These are phyloP conservation scores for Acanthochromis polyacanthus DNA, from an alignment of 2,113 vertebrate species.

Conservation along the genomic window DNA sequence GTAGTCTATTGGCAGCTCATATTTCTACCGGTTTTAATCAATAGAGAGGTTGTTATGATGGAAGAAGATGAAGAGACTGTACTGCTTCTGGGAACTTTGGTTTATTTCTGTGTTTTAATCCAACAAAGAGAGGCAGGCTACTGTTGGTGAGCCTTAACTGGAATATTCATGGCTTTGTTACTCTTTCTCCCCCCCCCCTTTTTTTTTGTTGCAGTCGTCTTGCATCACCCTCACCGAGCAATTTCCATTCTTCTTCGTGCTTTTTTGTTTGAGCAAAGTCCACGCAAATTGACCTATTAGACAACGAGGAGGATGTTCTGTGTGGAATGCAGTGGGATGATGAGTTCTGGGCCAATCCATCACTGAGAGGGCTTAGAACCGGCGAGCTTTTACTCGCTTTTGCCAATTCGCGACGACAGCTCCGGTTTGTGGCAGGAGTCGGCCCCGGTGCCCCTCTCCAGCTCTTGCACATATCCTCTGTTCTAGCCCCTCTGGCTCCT, in stretches of 20 bases:
- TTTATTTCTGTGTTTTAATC: slow-evolving; percentile 20
- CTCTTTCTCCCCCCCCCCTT: slow-evolving; percentile 11
- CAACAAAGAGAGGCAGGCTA: slow-evolving; percentile 21
- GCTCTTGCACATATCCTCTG: slow-evolving; percentile 13
- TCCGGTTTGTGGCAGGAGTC: slow-evolving; percentile 22
- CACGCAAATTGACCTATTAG: slow-evolving; percentile 45
- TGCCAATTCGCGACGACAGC: not conserved
- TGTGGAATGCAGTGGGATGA: too few species aligned
- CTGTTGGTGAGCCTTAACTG: slow-evolving; percentile 20
- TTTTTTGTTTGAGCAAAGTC: slow-evolving; percentile 43
- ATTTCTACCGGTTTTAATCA: slow-evolving; percentile 14
- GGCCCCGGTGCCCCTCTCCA: slow-evolving; percentile 9
- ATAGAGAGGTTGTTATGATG: not conserved
- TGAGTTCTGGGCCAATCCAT: not conserved
- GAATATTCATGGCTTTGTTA: slow-evolving; percentile 50
- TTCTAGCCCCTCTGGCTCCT: slow-evolving; percentile 12
- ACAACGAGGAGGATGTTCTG: not conserved
- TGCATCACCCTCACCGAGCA: slow-evolving; percentile 63
- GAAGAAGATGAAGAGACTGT: slow-evolving; percentile 4
- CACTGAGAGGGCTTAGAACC: not conserved
- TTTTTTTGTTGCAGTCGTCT: slow-evolving; percentile 68
- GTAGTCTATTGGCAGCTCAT: slow-evolving; percentile 12
- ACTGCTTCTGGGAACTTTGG: not conserved
- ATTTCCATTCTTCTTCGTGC: slow-evolving; percentile 51
- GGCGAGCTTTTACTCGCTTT: not conserved